phyloP scores from a whole-genome alignment of 2,888 invertebrate genomes.

The Orchesellides sinensis region DNA sequence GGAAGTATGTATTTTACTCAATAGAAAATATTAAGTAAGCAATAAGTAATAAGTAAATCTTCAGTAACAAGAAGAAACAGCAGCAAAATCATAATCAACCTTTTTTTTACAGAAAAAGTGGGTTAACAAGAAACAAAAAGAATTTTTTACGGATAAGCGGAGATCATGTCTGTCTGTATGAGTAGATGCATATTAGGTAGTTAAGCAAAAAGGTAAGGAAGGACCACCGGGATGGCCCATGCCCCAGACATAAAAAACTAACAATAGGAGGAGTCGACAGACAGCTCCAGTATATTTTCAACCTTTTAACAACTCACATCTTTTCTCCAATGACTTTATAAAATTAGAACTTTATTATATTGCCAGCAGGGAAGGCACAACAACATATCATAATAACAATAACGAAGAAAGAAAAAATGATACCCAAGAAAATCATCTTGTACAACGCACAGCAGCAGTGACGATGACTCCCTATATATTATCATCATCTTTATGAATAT shows the following conservation, averaged over 20 bases:
- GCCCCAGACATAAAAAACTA: conserved; percentile 70
- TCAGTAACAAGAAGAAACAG: conserved; percentile 30
- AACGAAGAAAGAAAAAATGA: conserved; percentile 38
- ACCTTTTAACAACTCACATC: conserved; percentile 71
- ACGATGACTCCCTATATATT: conserved; percentile 14
- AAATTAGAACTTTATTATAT: conserved; percentile 74
- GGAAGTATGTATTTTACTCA: conserved; percentile 10
- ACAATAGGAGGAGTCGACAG: conserved; percentile 73
- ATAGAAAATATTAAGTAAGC: conserved; percentile 42
- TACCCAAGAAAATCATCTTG: conserved; percentile 20
- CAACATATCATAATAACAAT: conserved; percentile 67
- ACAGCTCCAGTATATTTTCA: conserved; percentile 74
- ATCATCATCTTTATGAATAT: conserved; percentile 27
- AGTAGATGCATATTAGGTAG: conserved; percentile 53
- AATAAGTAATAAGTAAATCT: conserved; percentile 37
- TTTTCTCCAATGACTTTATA: conserved; percentile 74
- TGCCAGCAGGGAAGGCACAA: conserved; percentile 67
- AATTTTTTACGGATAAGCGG: conserved; percentile 49
- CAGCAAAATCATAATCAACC: conserved; percentile 49
- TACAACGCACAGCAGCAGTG: conserved; percentile 4
- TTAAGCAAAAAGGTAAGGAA: conserved; percentile 46
- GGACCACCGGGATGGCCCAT: conserved; percentile 72
- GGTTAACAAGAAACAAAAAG: conserved; percentile 56
- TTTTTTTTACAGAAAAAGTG: conserved; percentile 41
- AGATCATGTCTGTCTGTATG: not conserved